phyloP scores from a whole-genome alignment of 2,888 invertebrate species.

The Athalia cordata region DNA sequence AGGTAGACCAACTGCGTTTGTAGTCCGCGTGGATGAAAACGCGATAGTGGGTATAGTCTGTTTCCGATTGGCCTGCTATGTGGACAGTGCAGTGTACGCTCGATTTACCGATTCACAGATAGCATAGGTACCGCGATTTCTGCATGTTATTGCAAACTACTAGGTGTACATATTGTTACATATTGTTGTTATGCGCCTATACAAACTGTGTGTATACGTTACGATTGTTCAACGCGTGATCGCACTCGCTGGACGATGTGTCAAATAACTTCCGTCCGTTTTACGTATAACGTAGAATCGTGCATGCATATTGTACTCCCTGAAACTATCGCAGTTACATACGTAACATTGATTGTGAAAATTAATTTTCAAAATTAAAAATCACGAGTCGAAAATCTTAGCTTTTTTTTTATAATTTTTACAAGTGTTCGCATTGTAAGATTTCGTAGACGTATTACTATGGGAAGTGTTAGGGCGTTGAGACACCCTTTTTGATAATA shows the following conservation, averaged over 20 bases:
- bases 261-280: constrained; percentile 43
- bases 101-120: constrained; percentile 69
- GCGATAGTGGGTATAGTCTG: constrained; percentile 48
- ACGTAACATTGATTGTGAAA: neutral
- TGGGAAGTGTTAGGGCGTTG: neutral
- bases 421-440: too few species aligned
- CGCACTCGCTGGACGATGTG: constrained; percentile 31
- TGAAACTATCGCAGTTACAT: neutral
- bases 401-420: too few species aligned
- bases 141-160: too few species aligned
- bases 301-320: neutral
- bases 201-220: neutral
- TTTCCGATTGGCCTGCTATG: constrained; percentile 65
- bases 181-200: constrained; percentile 17
- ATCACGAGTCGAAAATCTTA: neutral
- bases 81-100: constrained; percentile 64
- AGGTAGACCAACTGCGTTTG: too few species aligned
- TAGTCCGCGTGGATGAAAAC: constrained; percentile 4
- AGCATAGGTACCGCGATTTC: constrained; percentile 29
- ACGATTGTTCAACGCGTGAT: constrained; percentile 36
- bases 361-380: neutral
- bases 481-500: too few species aligned
- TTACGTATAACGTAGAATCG: neutral
- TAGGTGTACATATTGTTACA: constrained; percentile 38
- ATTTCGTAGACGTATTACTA: too few species aligned